phyloP scores from a whole-genome alignment of 2,113 vertebrate species.

The Puma concolor region DNA sequence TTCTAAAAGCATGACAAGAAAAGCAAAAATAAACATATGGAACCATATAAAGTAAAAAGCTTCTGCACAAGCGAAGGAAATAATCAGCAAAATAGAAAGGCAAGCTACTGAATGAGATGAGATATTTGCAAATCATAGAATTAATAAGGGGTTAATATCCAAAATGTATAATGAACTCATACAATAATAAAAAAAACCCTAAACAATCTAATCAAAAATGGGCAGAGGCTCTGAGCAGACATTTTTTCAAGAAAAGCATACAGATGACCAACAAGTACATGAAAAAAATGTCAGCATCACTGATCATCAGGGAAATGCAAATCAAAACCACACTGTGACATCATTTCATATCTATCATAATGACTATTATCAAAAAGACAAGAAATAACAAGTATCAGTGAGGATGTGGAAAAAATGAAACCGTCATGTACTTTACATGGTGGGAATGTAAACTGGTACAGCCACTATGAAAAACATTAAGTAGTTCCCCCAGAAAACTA shows the following conservation, averaged over 20 bases:
- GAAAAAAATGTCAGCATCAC: background rate
- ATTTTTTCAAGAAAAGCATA: background rate
- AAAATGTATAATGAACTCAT: background rate
- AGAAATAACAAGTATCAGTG: background rate
- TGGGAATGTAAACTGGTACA: background rate
- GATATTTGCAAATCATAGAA: background rate
- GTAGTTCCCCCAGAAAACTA: background rate
- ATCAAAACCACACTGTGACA: background rate
- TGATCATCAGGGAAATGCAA: background rate
- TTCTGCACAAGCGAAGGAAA: background rate
- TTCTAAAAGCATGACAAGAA: background rate
- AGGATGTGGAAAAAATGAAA: background rate
- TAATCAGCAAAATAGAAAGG: background rate
- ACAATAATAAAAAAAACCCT: background rate
- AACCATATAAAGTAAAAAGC: background rate
- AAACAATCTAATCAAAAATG: background rate
- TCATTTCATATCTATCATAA: background rate
- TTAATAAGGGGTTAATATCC: background rate
- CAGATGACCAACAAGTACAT: background rate
- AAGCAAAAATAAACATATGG: background rate
- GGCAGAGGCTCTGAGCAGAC: background rate
- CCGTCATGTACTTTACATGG: background rate
- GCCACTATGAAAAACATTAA: background rate
- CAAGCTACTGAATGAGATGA: background rate
- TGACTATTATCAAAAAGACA: background rate